Evolutionary conservation across 2,797 vertebrate genomes (phyloP).

Genomic region (Geotrypetes seraphini): DNA sequence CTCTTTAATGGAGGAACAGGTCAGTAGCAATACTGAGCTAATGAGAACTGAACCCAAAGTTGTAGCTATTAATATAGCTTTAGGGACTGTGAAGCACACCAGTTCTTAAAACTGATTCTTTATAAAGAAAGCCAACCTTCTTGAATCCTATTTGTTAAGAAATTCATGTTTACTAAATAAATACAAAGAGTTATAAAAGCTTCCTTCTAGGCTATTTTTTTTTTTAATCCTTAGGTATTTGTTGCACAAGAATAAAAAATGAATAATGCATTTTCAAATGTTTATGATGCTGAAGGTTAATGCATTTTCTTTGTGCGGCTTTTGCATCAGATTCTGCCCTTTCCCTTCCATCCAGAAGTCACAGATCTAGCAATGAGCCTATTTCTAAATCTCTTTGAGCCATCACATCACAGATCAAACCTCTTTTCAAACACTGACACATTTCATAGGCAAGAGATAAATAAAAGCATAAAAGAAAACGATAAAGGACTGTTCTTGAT

Average conservation of each 20-base stretch:
- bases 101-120: not conserved
- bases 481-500: too few relatives aligned
- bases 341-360: constrained; percentile 36
- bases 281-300: constrained; percentile 34
- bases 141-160: constrained; percentile 15
- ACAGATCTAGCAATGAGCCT: constrained; percentile 24
- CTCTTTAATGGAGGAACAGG: constrained; percentile 22
- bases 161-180: constrained; percentile 30
- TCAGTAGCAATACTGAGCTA: constrained; percentile 20
- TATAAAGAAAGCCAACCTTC: constrained; percentile 11
- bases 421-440: constrained; percentile 20
- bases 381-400: constrained; percentile 32
- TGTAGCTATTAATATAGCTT: constrained; percentile 4
- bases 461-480: too few relatives aligned
- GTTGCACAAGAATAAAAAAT: constrained; percentile 25
- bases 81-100: not conserved
- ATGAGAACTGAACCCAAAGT: constrained; percentile 23
- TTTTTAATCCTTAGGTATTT: constrained; percentile 20
- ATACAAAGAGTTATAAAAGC: constrained; percentile 21
- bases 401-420: constrained; percentile 31
- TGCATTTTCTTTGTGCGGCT: constrained; percentile 33
- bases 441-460: constrained; percentile 19
- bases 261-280: constrained; percentile 32
- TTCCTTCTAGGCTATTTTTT: constrained; percentile 18
- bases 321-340: constrained; percentile 38